These are phyloP conservation scores for Menura novaehollandiae DNA, from an alignment of 2,113 vertebrate genomes.

Conservation along the genomic window DNA sequence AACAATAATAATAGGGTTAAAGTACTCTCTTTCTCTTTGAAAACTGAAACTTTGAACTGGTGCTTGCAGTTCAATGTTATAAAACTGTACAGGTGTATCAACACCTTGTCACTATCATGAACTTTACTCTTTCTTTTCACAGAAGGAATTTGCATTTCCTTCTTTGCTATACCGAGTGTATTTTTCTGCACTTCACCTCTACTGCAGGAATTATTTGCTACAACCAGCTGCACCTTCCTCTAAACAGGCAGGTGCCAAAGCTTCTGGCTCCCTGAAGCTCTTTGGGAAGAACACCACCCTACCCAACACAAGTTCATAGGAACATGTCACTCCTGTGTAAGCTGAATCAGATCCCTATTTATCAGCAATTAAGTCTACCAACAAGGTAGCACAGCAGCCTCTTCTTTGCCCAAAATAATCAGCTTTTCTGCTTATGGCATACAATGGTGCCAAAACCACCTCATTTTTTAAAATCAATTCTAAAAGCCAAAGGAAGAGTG, in stretches of 20 bases:
- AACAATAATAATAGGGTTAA: background rate
- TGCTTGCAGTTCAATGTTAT: background rate
- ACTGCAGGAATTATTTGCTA: rapidly evolving
- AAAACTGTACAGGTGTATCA: background rate
- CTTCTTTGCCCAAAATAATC: background rate
- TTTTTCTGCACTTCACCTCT: background rate
- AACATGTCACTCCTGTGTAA: background rate
- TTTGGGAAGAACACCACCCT: background rate
- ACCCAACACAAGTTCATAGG: background rate
- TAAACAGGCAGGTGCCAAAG: background rate
- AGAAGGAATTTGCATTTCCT: background rate
- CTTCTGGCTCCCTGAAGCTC: background rate
- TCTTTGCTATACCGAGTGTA: background rate
- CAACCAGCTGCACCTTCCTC: background rate
- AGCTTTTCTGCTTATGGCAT: background rate
- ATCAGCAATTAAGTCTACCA: background rate
- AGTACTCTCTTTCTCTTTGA: background rate
- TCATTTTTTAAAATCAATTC: background rate
- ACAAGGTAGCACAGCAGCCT: background rate
- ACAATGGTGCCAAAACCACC: background rate
- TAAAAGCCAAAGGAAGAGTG: background rate
- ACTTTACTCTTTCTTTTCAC: background rate
- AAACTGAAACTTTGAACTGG: background rate
- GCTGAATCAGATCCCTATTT: background rate
- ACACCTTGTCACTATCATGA: background rate